Percentiles rank a stretch among this genome's conserved stretches.
Conservation (phyloP, 2,797 vertebrate species). For the Bradypodion ventrale region DNA sequence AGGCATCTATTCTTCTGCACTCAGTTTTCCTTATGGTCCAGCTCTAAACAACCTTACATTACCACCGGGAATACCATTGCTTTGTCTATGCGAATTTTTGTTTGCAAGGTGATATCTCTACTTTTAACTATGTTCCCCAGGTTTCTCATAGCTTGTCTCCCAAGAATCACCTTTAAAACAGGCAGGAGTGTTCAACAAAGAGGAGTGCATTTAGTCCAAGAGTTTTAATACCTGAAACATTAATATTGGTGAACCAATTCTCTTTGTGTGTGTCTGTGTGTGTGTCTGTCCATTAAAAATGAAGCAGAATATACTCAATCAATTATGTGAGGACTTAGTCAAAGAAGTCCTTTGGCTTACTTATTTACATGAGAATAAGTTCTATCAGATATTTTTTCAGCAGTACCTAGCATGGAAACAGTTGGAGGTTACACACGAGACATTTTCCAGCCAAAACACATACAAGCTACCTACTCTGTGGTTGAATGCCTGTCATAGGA, state of each 20-base stretch:
- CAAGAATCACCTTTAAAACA: not conserved
- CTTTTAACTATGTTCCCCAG: too few relatives aligned
- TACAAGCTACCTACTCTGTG: not conserved
- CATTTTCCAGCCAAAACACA: not conserved
- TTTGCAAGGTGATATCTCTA: too few relatives aligned
- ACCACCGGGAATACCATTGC: too few relatives aligned
- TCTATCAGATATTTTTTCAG: not conserved
- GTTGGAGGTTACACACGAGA: not conserved
- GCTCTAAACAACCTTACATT: too few relatives aligned
- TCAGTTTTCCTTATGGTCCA: too few relatives aligned
- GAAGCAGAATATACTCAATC: not conserved
- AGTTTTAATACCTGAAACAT: not conserved
- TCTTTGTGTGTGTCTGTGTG: not conserved
- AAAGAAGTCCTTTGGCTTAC: not conserved
- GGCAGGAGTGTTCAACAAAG: not conserved
- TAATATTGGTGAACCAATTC: not conserved
- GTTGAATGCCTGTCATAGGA: not conserved
- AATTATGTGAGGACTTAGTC: not conserved
- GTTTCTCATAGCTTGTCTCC: too few relatives aligned
- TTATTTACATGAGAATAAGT: not conserved
- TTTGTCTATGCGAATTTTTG: too few relatives aligned
- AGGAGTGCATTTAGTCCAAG: not conserved
- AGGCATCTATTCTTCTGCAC: too few relatives aligned
- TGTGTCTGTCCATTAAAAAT: not conserved
- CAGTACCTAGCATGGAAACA: not conserved